These are phyloP conservation scores for Leptinotarsa undecemlineata DNA, from an alignment of 1,140 invertebrate species.

Conservation along the genomic window DNA sequence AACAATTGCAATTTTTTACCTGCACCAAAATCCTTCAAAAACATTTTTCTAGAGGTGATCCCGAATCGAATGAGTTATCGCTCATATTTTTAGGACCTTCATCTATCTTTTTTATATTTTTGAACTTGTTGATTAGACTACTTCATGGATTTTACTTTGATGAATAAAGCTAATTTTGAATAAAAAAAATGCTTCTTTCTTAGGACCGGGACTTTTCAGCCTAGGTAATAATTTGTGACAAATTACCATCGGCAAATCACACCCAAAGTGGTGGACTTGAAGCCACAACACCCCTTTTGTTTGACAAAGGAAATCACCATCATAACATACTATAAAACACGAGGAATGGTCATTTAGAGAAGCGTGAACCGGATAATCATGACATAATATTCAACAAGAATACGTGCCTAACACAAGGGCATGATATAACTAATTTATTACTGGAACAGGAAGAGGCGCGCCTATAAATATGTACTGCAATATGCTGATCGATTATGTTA, in stretches of 20 bases:
- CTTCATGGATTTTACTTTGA: too few species aligned
- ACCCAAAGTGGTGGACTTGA: background rate
- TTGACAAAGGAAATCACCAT: conserved; percentile 8
- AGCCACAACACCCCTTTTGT: background rate
- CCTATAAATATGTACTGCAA: conserved; percentile 14
- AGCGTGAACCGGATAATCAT: conserved; percentile 14
- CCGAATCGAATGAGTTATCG: too few species aligned
- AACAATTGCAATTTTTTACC: too few species aligned
- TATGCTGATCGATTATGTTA: conserved; percentile 15
- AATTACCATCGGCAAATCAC: background rate
- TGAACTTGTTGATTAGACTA: too few species aligned
- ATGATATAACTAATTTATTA: conserved; percentile 17
- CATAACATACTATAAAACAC: conserved; percentile 17
- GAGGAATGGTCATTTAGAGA: conserved; percentile 14
- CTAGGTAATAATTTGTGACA: too few species aligned
- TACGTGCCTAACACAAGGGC: background rate
- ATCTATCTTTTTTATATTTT: too few species aligned
- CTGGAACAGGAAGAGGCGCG: conserved; percentile 18
- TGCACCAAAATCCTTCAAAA: too few species aligned
- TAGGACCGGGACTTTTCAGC: too few species aligned
- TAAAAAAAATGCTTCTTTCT: too few species aligned
- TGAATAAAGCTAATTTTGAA: too few species aligned
- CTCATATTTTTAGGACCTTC: too few species aligned
- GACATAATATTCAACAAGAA: conserved; percentile 3
- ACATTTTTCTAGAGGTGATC: too few species aligned